A percentile compares a stretch with the other conserved stretches of the same genome.
These are phyloP conservation scores for Oppia nitens DNA, from an alignment of 1,140 invertebrate genomes.

Conservation along the genomic window DNA sequence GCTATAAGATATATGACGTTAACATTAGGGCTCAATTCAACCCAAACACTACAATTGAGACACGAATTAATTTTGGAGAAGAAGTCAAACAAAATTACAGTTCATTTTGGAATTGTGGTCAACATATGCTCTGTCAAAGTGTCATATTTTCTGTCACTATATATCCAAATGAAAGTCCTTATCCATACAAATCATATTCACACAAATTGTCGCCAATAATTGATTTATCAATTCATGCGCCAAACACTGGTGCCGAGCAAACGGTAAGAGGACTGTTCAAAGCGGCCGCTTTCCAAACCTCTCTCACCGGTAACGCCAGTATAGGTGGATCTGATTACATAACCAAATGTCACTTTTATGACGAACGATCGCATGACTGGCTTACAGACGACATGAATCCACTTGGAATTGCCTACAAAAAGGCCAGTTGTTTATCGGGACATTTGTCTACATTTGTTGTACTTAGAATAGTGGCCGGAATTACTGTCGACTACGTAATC, in stretches of 20 bases:
- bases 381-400: conserved; percentile 14
- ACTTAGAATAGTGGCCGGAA: conserved; percentile 10
- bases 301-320: conserved; percentile 14
- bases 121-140: conserved; percentile 12
- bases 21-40: conserved; percentile 1
- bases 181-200: not conserved
- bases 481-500: conserved; percentile 15
- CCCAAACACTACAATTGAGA: not conserved
- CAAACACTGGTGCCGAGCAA: conserved; percentile 16
- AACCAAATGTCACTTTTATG: conserved; percentile 18
- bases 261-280: conserved; percentile 11
- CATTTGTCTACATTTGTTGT: conserved; percentile 19
- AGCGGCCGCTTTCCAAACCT: conserved; percentile 14
- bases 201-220: conserved; percentile 16
- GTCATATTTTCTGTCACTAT: conserved; percentile 18
- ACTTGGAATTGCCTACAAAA: conserved; percentile 10
- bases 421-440: conserved; percentile 19
- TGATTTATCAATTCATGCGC: conserved; percentile 17
- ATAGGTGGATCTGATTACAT: conserved; percentile 2
- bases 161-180: conserved; percentile 17
- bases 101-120: conserved; percentile 5
- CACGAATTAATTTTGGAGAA: not conserved
- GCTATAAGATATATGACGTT: not conserved
- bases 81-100: conserved; percentile 3
- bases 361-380: conserved; percentile 15